These are phyloP conservation scores for Saxidomus purpurata DNA, from an alignment of 1,140 invertebrate species.

Conservation along the genomic window DNA sequence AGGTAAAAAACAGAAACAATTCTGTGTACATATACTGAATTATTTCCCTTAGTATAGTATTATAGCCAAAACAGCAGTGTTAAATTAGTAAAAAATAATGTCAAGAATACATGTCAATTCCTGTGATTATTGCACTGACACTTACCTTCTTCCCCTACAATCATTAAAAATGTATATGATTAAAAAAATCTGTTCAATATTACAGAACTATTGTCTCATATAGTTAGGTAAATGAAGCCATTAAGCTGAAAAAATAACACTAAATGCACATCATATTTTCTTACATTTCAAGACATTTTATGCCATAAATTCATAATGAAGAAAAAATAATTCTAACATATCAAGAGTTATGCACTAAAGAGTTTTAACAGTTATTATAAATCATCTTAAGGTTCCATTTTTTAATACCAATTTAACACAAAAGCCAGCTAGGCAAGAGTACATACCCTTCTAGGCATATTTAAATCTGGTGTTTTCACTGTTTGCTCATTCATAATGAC, in stretches of 20 bases:
- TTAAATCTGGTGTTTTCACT: conserved; percentile 76
- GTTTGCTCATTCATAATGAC: conserved; percentile 78
- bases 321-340: too few species aligned
- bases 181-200: not conserved
- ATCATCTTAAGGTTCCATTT: too few species aligned
- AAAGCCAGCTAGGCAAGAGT: too few species aligned
- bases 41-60: conserved; percentile 8
- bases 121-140: conserved; percentile 20
- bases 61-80: not conserved
- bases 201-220: too few species aligned
- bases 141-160: conserved; percentile 55
- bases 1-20: not conserved
- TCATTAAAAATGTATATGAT: conserved; percentile 4
- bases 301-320: too few species aligned
- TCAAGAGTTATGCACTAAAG: too few species aligned
- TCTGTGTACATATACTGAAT: not conserved
- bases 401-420: too few species aligned
- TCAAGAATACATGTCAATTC: not conserved
- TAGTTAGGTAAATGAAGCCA: too few species aligned
- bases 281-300: too few species aligned
- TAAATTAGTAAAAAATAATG: not conserved
- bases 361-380: too few species aligned
- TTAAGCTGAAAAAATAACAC: too few species aligned
- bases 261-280: too few species aligned
- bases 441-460: conserved; percentile 73